A percentile compares a stretch with the other conserved stretches of the same genome.
Evolutionary conservation across 2,797 vertebrate genomes (phyloP).

Genomic region (Phrynocephalus guinanensis): DNA sequence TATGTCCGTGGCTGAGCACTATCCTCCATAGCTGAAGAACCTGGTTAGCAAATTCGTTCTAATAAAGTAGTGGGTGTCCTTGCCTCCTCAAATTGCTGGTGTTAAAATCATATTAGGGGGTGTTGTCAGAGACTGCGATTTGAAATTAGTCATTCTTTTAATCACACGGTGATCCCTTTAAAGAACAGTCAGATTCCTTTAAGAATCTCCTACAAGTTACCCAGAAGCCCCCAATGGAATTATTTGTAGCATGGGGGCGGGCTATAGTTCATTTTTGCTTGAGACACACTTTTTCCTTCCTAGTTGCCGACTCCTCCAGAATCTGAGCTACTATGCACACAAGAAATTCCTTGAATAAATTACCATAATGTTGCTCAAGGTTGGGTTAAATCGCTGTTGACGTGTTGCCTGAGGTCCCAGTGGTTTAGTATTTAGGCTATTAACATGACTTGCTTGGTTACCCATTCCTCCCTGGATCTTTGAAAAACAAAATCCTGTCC

Average conservation of each 20-base stretch:
- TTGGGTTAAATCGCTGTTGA: constrained; percentile 54
- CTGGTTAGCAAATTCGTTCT: too few species aligned
- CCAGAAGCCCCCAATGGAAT: not conserved
- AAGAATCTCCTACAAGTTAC: not conserved
- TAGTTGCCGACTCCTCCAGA: not conserved
- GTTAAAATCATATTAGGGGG: not conserved
- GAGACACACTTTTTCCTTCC: not conserved
- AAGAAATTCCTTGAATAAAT: constrained; percentile 26
- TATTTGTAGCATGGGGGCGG: not conserved
- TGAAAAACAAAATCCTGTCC: not conserved
- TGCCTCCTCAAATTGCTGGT: not conserved
- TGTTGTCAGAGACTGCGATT: not conserved
- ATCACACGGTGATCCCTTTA: not conserved
- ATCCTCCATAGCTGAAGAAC: not conserved
- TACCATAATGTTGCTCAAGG: constrained; percentile 40
- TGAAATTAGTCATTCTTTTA: not conserved
- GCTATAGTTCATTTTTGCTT: not conserved
- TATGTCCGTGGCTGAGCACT: not conserved
- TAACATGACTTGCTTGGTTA: constrained; percentile 39
- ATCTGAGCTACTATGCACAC: constrained; percentile 15
- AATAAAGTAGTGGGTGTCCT: not conserved
- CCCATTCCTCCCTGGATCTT: fast-evolving
- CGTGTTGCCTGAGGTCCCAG: constrained; percentile 35
- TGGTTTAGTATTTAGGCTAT: constrained; percentile 51
- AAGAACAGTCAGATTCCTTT: not conserved